phyloP scores from a whole-genome alignment of 2,797 vertebrate genomes.

The Psittacula derbiana region DNA sequence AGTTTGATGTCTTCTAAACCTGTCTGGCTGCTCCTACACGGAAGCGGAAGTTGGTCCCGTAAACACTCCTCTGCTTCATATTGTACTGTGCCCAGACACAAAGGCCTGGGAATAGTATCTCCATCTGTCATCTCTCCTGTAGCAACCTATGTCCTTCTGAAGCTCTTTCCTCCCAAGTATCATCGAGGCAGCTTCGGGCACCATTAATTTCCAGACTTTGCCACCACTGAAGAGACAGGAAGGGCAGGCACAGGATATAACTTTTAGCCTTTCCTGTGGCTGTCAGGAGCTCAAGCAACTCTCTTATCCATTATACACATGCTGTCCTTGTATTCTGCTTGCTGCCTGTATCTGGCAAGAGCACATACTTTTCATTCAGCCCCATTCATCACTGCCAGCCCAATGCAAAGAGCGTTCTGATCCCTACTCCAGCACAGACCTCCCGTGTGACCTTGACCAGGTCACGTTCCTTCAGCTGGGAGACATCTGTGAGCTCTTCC shows the following conservation, averaged over 20 bases:
- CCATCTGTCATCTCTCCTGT: not conserved
- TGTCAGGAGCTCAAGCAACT: not conserved
- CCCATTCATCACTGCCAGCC: not conserved
- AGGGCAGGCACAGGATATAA: not conserved
- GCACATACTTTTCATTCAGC: not conserved
- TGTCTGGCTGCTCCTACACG: not conserved
- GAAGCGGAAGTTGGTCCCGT: not conserved
- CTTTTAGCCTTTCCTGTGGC: not conserved
- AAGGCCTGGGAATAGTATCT: accelerated
- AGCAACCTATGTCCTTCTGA: not conserved
- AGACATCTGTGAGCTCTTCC: not conserved
- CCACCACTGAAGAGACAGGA: not conserved
- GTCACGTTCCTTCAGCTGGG: not conserved
- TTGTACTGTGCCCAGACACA: not conserved
- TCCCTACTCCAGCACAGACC: not conserved
- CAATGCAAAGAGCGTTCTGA: not conserved
- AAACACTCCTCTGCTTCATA: not conserved
- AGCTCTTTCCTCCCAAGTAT: not conserved
- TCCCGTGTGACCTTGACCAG: not conserved
- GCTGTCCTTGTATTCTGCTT: not conserved
- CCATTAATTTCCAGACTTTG: not conserved
- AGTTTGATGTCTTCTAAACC: not conserved
- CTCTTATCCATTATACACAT: not conserved
- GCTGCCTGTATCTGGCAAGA: not conserved
- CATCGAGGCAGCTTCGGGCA: not conserved